These are phyloP conservation scores for Sinella curviseta DNA, from an alignment of 1,140 invertebrate genomes.

Conservation along the genomic window DNA sequence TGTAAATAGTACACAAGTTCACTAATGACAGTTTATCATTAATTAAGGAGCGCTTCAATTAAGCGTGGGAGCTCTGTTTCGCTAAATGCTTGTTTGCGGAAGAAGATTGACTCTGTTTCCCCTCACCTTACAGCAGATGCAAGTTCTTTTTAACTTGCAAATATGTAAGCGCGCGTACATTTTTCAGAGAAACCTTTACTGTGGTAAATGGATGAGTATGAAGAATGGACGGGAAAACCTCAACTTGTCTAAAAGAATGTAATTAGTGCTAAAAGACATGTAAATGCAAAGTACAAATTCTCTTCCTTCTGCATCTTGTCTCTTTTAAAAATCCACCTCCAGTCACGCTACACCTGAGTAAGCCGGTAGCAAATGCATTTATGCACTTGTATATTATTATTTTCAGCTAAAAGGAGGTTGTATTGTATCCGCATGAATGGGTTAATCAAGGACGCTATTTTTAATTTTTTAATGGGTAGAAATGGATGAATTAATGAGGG, in stretches of 20 bases:
- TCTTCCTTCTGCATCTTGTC: background rate
- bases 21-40: background rate
- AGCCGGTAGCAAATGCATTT: no score
- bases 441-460: background rate
- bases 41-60: background rate
- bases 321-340: background rate
- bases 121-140: no score
- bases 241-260: no score
- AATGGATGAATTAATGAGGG: background rate
- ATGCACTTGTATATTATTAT: no score
- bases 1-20: background rate
- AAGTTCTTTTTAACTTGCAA: no score
- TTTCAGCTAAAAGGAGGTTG: slow-evolving; percentile 3
- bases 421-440: background rate
- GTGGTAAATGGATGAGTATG: no score
- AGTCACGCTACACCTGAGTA: slow-evolving; percentile 10
- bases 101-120: background rate
- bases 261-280: background rate
- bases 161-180: no score
- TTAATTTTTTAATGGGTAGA: background rate
- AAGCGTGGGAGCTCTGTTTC: background rate
- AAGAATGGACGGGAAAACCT: no score
- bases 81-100: background rate
- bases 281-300: background rate
- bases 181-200: no score